Percentiles rank a stretch among this genome's conserved stretches.
Conservation (phyloP, 1,140 invertebrate genomes). For the Drosophila dunni region DNA sequence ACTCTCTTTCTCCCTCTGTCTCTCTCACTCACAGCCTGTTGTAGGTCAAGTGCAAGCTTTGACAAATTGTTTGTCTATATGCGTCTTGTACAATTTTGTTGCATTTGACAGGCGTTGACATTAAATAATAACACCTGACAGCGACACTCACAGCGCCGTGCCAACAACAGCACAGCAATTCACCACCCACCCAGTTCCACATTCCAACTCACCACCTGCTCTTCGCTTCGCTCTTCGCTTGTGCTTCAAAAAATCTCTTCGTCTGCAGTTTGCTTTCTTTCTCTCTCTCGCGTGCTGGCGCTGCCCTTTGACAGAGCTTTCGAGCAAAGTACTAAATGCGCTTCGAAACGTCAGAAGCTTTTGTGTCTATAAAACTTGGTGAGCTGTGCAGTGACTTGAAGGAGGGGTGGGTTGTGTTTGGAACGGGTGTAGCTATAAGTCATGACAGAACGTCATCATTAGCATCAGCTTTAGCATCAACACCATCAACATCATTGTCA, state of each 20-base stretch:
- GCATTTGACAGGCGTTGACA: constrained; percentile 76
- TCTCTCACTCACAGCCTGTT: constrained; percentile 20
- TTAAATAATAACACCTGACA: constrained; percentile 66
- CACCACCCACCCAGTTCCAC: constrained; percentile 1
- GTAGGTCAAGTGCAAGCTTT: constrained; percentile 74
- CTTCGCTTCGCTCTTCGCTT: too few relatives aligned
- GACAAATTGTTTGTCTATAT: constrained; percentile 68
- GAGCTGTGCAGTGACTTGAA: too few relatives aligned
- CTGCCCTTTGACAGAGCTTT: constrained; percentile 33
- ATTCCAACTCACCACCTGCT: constrained; percentile 16
- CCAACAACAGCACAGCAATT: background rate
- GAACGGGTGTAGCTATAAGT: background rate
- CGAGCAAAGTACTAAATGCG: constrained; percentile 30
- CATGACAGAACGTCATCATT: constrained; percentile 39
- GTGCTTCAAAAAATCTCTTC: background rate
- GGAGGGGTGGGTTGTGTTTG: background rate
- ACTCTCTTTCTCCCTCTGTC: background rate
- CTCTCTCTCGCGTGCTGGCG: constrained; percentile 33
- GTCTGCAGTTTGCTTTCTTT: constrained; percentile 26
- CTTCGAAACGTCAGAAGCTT: constrained; percentile 39
- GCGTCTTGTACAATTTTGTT: constrained; percentile 60
- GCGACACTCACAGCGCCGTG: constrained; percentile 32
- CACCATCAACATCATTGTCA: constrained; percentile 35
- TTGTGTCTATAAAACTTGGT: constrained; percentile 14
- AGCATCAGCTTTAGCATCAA: constrained; percentile 17